phyloP scores from a whole-genome alignment of 2,113 vertebrate species.

The Haemorhous mexicanus region DNA sequence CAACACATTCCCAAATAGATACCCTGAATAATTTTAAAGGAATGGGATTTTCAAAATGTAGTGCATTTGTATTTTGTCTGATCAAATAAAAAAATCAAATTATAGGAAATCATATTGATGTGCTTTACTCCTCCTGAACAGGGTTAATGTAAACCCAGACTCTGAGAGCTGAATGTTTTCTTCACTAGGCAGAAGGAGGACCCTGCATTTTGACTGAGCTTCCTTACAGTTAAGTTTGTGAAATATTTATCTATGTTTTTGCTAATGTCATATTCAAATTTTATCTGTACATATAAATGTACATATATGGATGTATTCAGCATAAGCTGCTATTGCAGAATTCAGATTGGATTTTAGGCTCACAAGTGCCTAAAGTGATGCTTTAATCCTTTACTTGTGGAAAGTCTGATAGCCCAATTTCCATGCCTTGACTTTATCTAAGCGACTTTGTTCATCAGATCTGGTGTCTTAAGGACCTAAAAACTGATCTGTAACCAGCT shows the following conservation, averaged over 20 bases:
- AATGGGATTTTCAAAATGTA: not conserved
- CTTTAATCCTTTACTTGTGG: not conserved
- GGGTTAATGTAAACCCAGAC: not conserved
- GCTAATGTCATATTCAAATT: not conserved
- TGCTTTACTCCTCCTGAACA: not conserved
- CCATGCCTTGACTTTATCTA: not conserved
- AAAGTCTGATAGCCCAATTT: not conserved
- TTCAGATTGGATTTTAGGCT: not conserved
- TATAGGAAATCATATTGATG: no score
- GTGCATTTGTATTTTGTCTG: not conserved
- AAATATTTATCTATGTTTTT: not conserved
- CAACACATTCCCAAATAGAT: not conserved
- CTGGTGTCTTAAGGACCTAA: not conserved
- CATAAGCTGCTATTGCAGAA: not conserved
- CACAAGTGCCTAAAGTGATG: not conserved
- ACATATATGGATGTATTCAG: not conserved
- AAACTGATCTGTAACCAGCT: not conserved
- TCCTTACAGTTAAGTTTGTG: not conserved
- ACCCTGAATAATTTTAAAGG: not conserved
- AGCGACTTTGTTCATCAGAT: not conserved
- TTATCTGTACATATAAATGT: not conserved
- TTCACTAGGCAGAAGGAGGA: not conserved
- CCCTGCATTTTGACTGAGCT: not conserved
- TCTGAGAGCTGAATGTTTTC: not conserved
- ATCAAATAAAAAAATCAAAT: no score